Evolutionary conservation across 2,888 invertebrate species (phyloP), one percentile per base, ranked within the genome.

Genomic region (Drosophila meridionalis): DNA sequence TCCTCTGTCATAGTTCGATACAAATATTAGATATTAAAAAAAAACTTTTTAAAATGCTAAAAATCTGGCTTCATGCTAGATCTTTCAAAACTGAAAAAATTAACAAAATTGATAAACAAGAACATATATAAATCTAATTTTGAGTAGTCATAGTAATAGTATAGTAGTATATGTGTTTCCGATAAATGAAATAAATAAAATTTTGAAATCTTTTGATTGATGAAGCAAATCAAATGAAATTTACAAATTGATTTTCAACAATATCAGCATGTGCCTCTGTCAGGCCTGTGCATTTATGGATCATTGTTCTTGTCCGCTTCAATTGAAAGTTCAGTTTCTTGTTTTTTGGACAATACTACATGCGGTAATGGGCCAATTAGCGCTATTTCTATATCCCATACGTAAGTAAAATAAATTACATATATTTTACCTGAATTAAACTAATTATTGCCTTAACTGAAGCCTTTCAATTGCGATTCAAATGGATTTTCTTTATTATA

Each of bases 311-410:
- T 56, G 56, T 11, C 30, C 40, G 3, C 56, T 56, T 5, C 56
- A 56, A 32, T 14, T 42, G 30, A 56, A 56, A 20, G 32, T 38
- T 7, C 56, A 56, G 12, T 56, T 56, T 32, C 30, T 56, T 5
- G 42, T 56, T 3, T 56, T 56, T 20, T 56, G 56, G 42, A 56
- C 56, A 3, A n/a, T 56, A 5, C 11, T 56, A 0, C 56, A 56
- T 30, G 56, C 40, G 3, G 2, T 56, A 11, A 0, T 56, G 3
- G 56, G 40, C 0, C 0, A 42, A 7, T 11, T 38, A 8, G 28
- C 28, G 5, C n/a, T 56, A 11, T 56, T 30, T 30, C 1, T 56
- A 9, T 40, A 56, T 32, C 56, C 56, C n/a, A 20, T 42, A 2
- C 6, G 56, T 56, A 32, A 56, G 56, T 42, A 7, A 9, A 9